Conservation (phyloP, 2,113 vertebrate genomes). For the Nycticebus coucang region DNA sequence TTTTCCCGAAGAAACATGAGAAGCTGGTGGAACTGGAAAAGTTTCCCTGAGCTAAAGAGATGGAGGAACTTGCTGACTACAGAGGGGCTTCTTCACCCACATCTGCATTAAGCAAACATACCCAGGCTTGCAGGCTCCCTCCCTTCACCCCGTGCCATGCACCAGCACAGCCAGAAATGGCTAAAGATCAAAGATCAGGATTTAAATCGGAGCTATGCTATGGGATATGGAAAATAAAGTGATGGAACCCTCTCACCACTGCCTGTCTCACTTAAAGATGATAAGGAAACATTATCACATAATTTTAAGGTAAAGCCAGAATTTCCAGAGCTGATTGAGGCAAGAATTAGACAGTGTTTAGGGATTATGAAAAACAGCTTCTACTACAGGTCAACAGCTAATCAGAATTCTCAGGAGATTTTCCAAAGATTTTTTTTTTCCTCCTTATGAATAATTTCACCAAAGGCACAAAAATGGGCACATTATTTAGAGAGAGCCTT, state of each 20-base stretch:
- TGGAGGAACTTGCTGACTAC: not conserved
- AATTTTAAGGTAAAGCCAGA: slow-evolving; percentile 91
- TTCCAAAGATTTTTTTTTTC: slow-evolving; percentile 92
- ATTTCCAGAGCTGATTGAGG: slow-evolving; percentile 89
- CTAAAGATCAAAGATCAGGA: slow-evolving; percentile 85
- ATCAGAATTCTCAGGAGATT: slow-evolving; percentile 98
- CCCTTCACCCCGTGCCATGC: not conserved
- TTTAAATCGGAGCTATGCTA: slow-evolving; percentile 81
- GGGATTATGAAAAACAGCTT: slow-evolving; percentile 94
- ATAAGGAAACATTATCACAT: slow-evolving; percentile 91
- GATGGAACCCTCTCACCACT: slow-evolving; percentile 84
- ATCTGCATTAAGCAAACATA: slow-evolving; percentile 15
- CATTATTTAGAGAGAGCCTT: slow-evolving; percentile 98
- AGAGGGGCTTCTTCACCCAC: slow-evolving; percentile 5
- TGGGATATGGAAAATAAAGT: slow-evolving; percentile 84
- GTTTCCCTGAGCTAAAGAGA: slow-evolving; percentile 49
- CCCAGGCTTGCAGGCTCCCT: not conserved
- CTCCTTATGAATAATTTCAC: slow-evolving; percentile 99
- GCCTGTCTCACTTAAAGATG: slow-evolving; percentile 86
- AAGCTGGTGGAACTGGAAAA: slow-evolving; percentile 56
- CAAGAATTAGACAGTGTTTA: slow-evolving; percentile 94
- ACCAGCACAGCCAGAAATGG: slow-evolving; percentile 79
- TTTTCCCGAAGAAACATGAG: slow-evolving; percentile 34
- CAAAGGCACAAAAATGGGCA: slow-evolving; percentile 95
- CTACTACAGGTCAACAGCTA: slow-evolving; percentile 99